These are phyloP conservation scores for Drosophila mercatorum DNA, from an alignment of 2,888 invertebrate genomes.

Conservation along the genomic window DNA sequence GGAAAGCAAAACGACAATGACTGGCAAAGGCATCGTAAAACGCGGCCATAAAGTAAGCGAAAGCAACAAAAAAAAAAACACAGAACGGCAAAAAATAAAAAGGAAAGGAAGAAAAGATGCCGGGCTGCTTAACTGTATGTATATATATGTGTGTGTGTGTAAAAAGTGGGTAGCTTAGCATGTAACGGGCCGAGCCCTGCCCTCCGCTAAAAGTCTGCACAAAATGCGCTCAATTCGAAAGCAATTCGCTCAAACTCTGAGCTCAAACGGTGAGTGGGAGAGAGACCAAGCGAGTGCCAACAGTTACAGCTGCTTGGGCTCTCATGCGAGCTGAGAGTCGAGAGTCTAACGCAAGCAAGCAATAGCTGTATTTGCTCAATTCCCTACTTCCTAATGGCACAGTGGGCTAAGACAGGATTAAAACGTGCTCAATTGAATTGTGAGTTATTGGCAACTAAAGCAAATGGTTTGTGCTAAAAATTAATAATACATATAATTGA, in stretches of 20 bases:
- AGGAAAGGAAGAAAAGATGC: constrained; percentile 44
- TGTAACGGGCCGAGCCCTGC: constrained; percentile 36
- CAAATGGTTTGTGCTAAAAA: not conserved
- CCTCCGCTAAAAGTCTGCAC: constrained; percentile 64
- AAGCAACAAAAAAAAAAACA: constrained; percentile 8
- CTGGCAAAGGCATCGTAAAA: constrained; percentile 62
- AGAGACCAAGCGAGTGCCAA: not conserved
- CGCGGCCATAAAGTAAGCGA: constrained; percentile 54
- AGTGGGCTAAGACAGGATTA: not conserved
- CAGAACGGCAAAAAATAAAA: constrained; percentile 17
- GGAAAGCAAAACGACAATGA: constrained; percentile 56
- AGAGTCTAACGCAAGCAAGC: not conserved
- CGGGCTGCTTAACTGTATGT: constrained; percentile 7
- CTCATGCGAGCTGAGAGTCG: constrained; percentile 1
- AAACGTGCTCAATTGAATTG: not conserved
- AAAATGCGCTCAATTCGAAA: constrained; percentile 52
- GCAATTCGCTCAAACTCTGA: constrained; percentile 4
- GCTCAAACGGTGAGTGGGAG: not conserved
- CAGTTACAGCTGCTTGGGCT: constrained; percentile 4
- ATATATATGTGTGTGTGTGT: not conserved
- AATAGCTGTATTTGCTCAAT: not conserved
- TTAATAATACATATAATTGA: not conserved
- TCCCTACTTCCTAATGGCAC: not conserved
- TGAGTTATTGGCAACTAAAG: too few species aligned
- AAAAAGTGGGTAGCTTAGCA: constrained; percentile 27